These are phyloP conservation scores for Drosophila leonis DNA, from an alignment of 2,888 invertebrate species.

Conservation along the genomic window DNA sequence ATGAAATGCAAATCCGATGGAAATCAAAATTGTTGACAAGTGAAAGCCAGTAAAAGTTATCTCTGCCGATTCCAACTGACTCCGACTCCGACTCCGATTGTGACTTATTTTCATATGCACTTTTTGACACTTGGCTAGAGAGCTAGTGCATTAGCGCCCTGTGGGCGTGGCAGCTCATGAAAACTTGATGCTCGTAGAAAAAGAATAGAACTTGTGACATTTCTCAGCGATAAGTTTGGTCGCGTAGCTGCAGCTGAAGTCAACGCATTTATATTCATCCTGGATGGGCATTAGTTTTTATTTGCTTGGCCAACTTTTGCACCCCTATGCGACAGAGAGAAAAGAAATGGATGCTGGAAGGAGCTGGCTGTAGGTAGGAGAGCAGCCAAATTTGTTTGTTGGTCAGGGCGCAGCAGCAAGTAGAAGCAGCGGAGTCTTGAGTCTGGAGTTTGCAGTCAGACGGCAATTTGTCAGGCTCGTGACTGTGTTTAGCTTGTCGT, in stretches of 20 bases:
- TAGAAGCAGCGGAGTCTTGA: neutral
- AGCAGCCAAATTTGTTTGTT: slow-evolving; percentile 53
- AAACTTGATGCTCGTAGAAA: slow-evolving; percentile 27
- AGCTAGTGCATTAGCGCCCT: slow-evolving; percentile 57
- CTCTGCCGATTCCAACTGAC: slow-evolving; percentile 8
- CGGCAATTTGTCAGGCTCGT: slow-evolving; percentile 83
- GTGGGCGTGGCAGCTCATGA: slow-evolving; percentile 26
- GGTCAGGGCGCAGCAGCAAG: slow-evolving; percentile 33
- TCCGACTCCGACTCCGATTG: neutral
- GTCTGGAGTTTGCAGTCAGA: slow-evolving; percentile 53
- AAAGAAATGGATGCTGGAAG: slow-evolving; percentile 24
- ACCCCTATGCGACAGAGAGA: slow-evolving; percentile 13
- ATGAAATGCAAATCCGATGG: slow-evolving; percentile 51
- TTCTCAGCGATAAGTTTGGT: slow-evolving; percentile 46
- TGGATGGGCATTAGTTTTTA: slow-evolving; percentile 58
- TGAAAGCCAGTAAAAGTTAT: slow-evolving; percentile 24
- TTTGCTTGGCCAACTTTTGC: slow-evolving; percentile 55
- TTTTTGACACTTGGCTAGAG: slow-evolving; percentile 39
- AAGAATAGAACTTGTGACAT: slow-evolving; percentile 56
- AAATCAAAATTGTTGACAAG: slow-evolving; percentile 31
- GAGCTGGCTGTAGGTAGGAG: neutral
- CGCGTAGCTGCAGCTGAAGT: slow-evolving; percentile 20
- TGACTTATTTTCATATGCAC: slow-evolving; percentile 60
- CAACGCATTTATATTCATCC: slow-evolving; percentile 68
- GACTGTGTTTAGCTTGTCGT: slow-evolving; percentile 57